Evolutionary conservation across 2,888 invertebrate genomes (phyloP), one percentile per base, ranked within the genome.

Genomic region (Melanchra persicariae): DNA sequence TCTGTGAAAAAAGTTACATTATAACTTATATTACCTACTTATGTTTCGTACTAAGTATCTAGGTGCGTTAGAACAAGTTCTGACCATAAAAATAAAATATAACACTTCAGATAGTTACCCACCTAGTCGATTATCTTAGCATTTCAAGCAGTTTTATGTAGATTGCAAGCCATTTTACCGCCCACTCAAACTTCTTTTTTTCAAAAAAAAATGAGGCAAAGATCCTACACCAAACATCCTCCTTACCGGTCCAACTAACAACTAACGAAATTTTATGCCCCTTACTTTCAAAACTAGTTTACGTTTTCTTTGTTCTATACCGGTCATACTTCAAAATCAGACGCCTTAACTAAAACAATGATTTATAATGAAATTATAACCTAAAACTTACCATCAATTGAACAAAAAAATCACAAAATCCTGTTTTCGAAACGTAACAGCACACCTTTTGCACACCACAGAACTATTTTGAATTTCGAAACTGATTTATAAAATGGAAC

Each of bases 241-340:
- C 83, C 77, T 83, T 87, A 85, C 82, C 79, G 74, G 73, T 75
- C 63, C 63, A 86, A 83, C 79, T 83, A 87, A 81, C 81, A 87
- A 82, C 82, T 84, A 88, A 87, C 87, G 84, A 87, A 88, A 87
- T 87, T 79, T 79, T 86, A 88, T 87, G 87, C 88, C 86, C 87
- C 88, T 88, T 89, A 91, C 91, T 90, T 91, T 91, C 89, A 76
- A 91, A 93, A 92, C 92, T 91, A 92, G 92, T 92, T 92, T 90
- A 91, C 84, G 81, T 79, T 71, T 81, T 84, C 92, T 93, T 93
- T 93, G 92, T 93, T 93, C 90, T 87, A 82, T 80, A 83, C 87
- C 87, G 87, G 78, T 75, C 83, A 77, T 74, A 83, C 68, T 76
- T 78, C 47, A 72, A 83, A 74, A 80, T 80, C 64, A 68, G 64